Percentiles rank a stretch among this genome's conserved stretches.
phyloP scores from a whole-genome alignment of 2,797 vertebrate species.

The Delichon dasypus region DNA sequence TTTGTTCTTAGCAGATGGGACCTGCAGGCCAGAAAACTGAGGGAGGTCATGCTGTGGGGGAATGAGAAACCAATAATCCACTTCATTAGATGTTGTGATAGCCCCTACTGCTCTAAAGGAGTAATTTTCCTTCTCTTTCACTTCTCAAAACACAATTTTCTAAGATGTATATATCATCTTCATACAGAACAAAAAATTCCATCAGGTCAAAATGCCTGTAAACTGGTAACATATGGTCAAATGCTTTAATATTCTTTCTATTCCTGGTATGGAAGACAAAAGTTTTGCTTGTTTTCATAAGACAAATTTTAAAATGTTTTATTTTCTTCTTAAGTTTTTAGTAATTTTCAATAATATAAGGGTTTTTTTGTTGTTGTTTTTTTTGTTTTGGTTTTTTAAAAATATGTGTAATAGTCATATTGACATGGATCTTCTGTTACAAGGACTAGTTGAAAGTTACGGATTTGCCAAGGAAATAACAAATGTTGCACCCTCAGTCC shows the following conservation, averaged over 20 bases:
- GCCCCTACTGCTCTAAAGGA: not conserved
- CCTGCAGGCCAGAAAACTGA: not conserved
- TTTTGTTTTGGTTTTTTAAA: not conserved
- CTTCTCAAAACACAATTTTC: not conserved
- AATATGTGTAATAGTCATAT: not conserved
- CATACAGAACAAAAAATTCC: not conserved
- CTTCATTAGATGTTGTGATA: not conserved
- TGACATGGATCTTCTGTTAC: not conserved
- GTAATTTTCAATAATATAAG: not conserved
- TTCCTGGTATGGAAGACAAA: not conserved
- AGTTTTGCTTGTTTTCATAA: not conserved
- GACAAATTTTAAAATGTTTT: not conserved
- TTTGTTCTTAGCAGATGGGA: not conserved
- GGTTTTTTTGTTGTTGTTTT: too few species aligned
- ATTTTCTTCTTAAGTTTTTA: not conserved
- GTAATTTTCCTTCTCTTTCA: not conserved
- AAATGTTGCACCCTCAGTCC: accelerated
- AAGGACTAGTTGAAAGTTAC: not conserved
- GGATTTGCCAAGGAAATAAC: not conserved
- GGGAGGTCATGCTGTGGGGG: not conserved
- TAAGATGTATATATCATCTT: not conserved
- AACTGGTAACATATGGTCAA: not conserved
- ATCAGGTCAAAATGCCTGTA: not conserved
- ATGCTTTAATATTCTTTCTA: not conserved
- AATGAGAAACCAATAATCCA: not conserved